Base-by-base conservation (phyloP, 2,797 vertebrate genomes). In the Fratercula arctica region DNA sequence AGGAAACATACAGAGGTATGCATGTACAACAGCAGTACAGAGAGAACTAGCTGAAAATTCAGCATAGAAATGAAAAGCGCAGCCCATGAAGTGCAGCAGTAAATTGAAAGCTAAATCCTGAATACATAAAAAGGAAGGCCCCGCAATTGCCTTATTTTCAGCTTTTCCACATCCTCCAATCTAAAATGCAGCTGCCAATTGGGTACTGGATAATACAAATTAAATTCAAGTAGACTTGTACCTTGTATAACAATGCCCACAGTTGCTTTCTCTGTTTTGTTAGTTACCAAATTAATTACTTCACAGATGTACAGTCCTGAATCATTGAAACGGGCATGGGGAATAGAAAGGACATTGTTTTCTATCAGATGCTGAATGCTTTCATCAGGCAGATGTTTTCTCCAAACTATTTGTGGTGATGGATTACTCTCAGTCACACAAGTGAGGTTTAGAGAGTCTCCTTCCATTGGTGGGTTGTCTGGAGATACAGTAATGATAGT, bases 261-360 rank as follows among this genome's bases (percentile, higher is more conserved):
- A 4, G 82, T 18, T 89, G 60, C 89, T 18, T 46, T 59, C 50
- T 97, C 87, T 41, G 72, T 96, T 95, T 91, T 90, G 25, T 94
- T 96, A 64, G 93, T 96, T 60, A 83, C 54, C 15, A n/a, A 37
- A 83, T 97, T 97, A 19, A 66, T 90, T 74, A 35, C 95, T 97
- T 97, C 96, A 96, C 96, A 97, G 48, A 87, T 72, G 43, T 97
- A 97, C 54, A 11, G 78, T 45, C 96, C 97, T 37, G 96, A 96
- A 72, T 97, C 93, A 78, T 21, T 85, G 81, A 96, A 92, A 79
- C 0, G 91, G 46, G 86, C 74, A 78, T 2, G 50, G 25, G 94
- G 80, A 90, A 97, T 92, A 69, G 25, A 89, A 87, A 96, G 75
- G 13, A 89, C 68, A 20, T 56, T 57, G 51, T 35, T 87, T 92